A percentile compares a stretch with the other conserved stretches of the same genome.
Conservation (phyloP, 2,113 vertebrate genomes). For the Seriola rivoliana region DNA sequence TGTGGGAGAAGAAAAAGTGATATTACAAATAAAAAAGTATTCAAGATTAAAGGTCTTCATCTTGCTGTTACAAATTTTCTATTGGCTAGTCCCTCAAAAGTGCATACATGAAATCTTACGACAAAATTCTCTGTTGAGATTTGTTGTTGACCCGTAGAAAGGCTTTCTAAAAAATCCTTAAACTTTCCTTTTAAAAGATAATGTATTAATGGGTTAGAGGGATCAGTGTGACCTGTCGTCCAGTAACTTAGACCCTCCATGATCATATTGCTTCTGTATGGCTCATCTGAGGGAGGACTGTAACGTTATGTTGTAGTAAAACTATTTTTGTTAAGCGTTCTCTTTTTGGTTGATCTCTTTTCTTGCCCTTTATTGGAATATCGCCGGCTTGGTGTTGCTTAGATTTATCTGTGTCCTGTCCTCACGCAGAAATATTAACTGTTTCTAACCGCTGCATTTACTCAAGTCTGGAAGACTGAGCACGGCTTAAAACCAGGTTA, state of each 20-base stretch:
- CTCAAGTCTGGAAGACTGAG: slow-evolving; percentile 47
- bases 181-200: slow-evolving; percentile 37
- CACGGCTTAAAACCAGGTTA: slow-evolving; percentile 51
- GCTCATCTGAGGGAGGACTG: slow-evolving; percentile 52
- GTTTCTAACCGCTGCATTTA: slow-evolving; percentile 51
- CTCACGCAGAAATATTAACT: slow-evolving; percentile 45
- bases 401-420: slow-evolving; percentile 49
- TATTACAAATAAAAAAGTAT: slow-evolving; percentile 44
- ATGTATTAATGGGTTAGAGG: neutral
- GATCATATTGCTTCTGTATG: slow-evolving; percentile 46
- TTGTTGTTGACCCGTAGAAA: neutral
- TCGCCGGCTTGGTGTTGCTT: slow-evolving; percentile 51
- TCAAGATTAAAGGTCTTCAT: slow-evolving; percentile 7
- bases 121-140: neutral
- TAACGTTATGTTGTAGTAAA: slow-evolving; percentile 62
- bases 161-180: neutral
- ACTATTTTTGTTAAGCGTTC: slow-evolving; percentile 53
- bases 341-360: slow-evolving; percentile 17
- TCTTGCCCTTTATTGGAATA: slow-evolving; percentile 30
- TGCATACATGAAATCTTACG: neutral
- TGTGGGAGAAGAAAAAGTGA: slow-evolving; percentile 38
- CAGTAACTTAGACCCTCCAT: slow-evolving; percentile 10
- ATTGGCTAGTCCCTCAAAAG: neutral
- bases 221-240: slow-evolving; percentile 13
- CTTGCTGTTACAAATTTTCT: slow-evolving; percentile 18